phyloP scores from a whole-genome alignment of 2,888 invertebrate species.

The Cantharis rufa region DNA sequence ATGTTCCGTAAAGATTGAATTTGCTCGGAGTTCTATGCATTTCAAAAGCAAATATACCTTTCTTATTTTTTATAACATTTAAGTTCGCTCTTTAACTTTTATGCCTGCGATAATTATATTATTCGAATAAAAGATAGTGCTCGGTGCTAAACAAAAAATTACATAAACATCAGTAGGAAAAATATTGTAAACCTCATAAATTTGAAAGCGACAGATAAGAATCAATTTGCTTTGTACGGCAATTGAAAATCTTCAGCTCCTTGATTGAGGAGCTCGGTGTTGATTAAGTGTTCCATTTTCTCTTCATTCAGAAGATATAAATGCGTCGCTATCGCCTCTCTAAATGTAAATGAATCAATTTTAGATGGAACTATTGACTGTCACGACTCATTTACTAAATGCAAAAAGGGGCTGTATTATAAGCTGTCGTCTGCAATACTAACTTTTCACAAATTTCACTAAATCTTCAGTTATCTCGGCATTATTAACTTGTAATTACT shows the following conservation, averaged over 20 bases:
- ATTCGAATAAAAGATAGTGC: neutral
- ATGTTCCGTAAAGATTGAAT: slow-evolving; percentile 4
- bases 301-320: slow-evolving; percentile 29
- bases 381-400: slow-evolving; percentile 27
- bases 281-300: slow-evolving; percentile 29
- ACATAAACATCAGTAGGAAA: neutral
- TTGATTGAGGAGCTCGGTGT: slow-evolving; percentile 28
- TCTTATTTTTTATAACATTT: neutral
- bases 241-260: slow-evolving; percentile 26
- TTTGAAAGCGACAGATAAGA: slow-evolving; percentile 18
- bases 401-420: slow-evolving; percentile 21
- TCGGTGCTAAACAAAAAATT: neutral
- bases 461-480: slow-evolving; percentile 16
- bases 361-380: slow-evolving; percentile 27
- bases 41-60: neutral
- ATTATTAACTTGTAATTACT: slow-evolving; percentile 17
- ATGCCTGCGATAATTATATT: neutral
- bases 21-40: neutral
- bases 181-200: slow-evolving; percentile 10
- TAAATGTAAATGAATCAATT: slow-evolving; percentile 32
- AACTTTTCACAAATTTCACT: slow-evolving; percentile 19
- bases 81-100: neutral
- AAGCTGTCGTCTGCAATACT: slow-evolving; percentile 22
- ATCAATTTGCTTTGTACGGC: slow-evolving; percentile 25
- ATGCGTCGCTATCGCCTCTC: slow-evolving; percentile 27